Evolutionary conservation across 1,140 invertebrate genomes (phyloP).

Genomic region (Drosophila trapezifrons): DNA sequence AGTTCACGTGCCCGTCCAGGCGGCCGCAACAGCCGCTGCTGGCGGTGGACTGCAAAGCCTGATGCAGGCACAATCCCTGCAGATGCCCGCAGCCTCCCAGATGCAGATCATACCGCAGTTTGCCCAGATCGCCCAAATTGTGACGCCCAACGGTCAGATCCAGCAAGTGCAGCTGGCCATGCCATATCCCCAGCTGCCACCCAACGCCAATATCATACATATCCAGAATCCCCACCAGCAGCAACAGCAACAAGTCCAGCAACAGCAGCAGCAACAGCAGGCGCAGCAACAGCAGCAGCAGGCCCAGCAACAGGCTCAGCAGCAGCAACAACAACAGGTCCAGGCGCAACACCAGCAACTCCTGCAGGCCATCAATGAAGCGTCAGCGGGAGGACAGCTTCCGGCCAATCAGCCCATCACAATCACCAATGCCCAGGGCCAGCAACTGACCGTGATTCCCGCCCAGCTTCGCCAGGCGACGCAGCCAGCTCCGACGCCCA

Average conservation of each 20-base stretch:
- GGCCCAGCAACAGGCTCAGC: slow-evolving; percentile 50
- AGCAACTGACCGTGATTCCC: slow-evolving; percentile 90
- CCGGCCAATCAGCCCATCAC: slow-evolving; percentile 86
- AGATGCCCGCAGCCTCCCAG: slow-evolving; percentile 74
- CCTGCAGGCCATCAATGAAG: slow-evolving; percentile 76
- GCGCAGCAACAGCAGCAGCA: slow-evolving; percentile 52
- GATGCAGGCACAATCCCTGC: slow-evolving; percentile 67
- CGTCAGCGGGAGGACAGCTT: slow-evolving; percentile 81
- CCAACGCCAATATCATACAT: slow-evolving; percentile 82
- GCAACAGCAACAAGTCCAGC: slow-evolving; percentile 74
- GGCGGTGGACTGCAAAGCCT: slow-evolving; percentile 84
- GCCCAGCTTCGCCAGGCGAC: slow-evolving; percentile 86
- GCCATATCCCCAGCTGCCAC: slow-evolving; percentile 84
- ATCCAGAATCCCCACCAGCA: slow-evolving; percentile 81
- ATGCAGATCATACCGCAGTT: slow-evolving; percentile 91
- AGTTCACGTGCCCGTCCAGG: slow-evolving; percentile 94
- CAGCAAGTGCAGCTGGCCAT: slow-evolving; percentile 91
- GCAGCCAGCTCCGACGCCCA: slow-evolving; percentile 76
- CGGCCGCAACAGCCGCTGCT: slow-evolving; percentile 87
- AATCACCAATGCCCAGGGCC: slow-evolving; percentile 88
- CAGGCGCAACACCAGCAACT: slow-evolving; percentile 72
- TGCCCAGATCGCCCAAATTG: slow-evolving; percentile 92
- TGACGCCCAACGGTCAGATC: slow-evolving; percentile 94
- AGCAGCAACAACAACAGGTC: slow-evolving; percentile 64
- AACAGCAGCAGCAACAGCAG: slow-evolving; percentile 70